Percentiles rank a stretch among this genome's conserved stretches.
Conservation (phyloP, 2,888 invertebrate species). For the Oithona nana region DNA sequence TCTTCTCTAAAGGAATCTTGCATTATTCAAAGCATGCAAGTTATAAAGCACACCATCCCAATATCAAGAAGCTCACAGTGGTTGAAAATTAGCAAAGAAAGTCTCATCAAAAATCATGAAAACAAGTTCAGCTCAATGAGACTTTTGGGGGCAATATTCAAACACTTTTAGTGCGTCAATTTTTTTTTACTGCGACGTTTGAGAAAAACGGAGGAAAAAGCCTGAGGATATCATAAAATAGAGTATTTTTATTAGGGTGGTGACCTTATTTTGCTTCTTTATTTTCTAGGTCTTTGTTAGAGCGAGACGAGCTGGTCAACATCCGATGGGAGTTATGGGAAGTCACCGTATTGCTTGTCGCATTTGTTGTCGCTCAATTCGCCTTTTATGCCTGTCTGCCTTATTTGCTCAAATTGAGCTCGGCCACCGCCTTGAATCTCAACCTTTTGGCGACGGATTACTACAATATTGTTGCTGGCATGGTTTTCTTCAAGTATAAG, state of each 20-base stretch:
- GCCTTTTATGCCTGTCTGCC: slow-evolving; percentile 55
- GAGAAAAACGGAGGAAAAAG: neutral
- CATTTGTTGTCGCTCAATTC: slow-evolving; percentile 51
- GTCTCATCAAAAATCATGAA: neutral
- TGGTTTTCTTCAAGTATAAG: slow-evolving; percentile 58
- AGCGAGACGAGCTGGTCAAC: slow-evolving; percentile 44
- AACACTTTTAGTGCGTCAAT: no score
- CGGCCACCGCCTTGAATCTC: slow-evolving; percentile 61
- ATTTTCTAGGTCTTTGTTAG: slow-evolving; percentile 37
- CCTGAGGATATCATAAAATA: neutral
- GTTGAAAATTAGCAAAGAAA: no score
- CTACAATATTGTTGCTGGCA: slow-evolving; percentile 58
- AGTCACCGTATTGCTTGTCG: slow-evolving; percentile 37
- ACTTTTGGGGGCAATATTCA: no score
- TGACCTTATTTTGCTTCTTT: slow-evolving; percentile 13
- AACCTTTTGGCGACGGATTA: slow-evolving; percentile 64
- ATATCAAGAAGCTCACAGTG: no score
- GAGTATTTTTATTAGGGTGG: neutral
- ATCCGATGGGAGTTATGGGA: slow-evolving; percentile 42
- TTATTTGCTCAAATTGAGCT: slow-evolving; percentile 50
- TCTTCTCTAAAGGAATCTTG: no score
- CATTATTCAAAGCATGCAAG: no score
- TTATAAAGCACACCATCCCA: no score
- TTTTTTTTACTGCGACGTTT: no score
- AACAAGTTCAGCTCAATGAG: neutral